Percentiles rank a stretch among this genome's conserved stretches.
phyloP scores from a whole-genome alignment of 2,888 invertebrate species.

The Hydraecia micacea region DNA sequence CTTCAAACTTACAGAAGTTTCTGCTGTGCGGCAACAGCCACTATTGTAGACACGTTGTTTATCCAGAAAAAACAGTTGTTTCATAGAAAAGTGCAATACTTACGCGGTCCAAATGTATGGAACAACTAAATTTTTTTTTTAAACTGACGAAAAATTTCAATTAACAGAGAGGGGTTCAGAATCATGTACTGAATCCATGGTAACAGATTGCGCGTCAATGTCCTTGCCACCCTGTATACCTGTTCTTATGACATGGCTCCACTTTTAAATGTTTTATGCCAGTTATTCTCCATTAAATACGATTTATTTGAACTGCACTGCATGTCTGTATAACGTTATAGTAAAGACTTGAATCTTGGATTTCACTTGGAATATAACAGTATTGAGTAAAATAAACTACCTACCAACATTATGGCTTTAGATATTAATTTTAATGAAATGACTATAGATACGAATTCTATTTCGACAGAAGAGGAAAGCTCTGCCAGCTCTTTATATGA shows the following conservation, averaged over 20 bases:
- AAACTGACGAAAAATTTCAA: too few relatives aligned
- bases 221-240: too few relatives aligned
- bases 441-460: conserved; percentile 13
- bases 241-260: not conserved
- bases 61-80: not conserved
- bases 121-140: too few relatives aligned
- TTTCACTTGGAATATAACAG: not conserved
- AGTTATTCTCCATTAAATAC: not conserved
- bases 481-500: conserved; percentile 86
- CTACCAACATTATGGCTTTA: not conserved
- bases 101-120: too few relatives aligned
- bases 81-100: too few relatives aligned
- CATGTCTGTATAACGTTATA: not conserved
- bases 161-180: too few relatives aligned
- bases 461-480: conserved; percentile 85
- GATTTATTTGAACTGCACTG: not conserved
- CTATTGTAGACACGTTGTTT: too few relatives aligned
- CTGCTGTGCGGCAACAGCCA: not conserved
- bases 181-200: too few relatives aligned
- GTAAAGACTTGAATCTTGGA: not conserved
- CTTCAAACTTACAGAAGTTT: not conserved
- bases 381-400: not conserved
- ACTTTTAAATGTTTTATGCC: not conserved
- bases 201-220: too few relatives aligned
- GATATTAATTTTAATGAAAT: conserved; percentile 17